A percentile compares a stretch with the other conserved stretches of the same genome.
Conservation (phyloP, 2,888 invertebrate species). For the Diabrotica balteata region DNA sequence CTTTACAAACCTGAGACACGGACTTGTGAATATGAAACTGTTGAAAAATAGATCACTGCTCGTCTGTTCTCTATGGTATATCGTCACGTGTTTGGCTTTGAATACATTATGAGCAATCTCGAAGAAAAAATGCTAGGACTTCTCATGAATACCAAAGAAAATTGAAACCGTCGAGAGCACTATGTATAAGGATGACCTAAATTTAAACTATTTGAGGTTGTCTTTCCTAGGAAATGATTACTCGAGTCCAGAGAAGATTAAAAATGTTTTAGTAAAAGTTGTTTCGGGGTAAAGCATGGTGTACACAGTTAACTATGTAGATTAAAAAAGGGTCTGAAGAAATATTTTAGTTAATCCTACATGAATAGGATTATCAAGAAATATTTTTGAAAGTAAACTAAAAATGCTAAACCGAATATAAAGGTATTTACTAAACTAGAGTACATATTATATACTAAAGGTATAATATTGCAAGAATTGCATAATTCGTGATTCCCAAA, state of each 20-base stretch:
- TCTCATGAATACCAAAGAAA: slow-evolving; percentile 5
- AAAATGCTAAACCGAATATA: too few relatives aligned
- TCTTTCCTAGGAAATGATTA: not conserved
- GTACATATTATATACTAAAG: too few relatives aligned
- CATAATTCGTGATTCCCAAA: too few relatives aligned
- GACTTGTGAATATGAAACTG: not conserved
- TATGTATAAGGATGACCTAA: slow-evolving; percentile 1
- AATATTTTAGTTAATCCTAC: too few relatives aligned
- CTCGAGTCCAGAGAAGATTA: not conserved
- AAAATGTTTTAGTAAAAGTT: too few relatives aligned
- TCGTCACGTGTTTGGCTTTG: slow-evolving; percentile 5
- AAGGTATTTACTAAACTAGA: too few relatives aligned
- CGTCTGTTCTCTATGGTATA: not conserved
- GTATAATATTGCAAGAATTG: too few relatives aligned
- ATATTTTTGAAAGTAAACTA: too few relatives aligned
- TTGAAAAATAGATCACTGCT: not conserved
- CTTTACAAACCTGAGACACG: not conserved
- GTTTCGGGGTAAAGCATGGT: too few relatives aligned
- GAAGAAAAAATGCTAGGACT: not conserved
- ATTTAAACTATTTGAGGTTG: not conserved
- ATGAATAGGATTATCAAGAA: too few relatives aligned
- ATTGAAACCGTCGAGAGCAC: not conserved
- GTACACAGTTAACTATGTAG: too few relatives aligned
- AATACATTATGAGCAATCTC: slow-evolving; percentile 4
- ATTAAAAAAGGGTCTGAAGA: too few relatives aligned